Percentiles rank a stretch among this genome's conserved stretches.
Conservation (phyloP, 64 coral and sea anemone species). For the Orbicella faveolata region DNA sequence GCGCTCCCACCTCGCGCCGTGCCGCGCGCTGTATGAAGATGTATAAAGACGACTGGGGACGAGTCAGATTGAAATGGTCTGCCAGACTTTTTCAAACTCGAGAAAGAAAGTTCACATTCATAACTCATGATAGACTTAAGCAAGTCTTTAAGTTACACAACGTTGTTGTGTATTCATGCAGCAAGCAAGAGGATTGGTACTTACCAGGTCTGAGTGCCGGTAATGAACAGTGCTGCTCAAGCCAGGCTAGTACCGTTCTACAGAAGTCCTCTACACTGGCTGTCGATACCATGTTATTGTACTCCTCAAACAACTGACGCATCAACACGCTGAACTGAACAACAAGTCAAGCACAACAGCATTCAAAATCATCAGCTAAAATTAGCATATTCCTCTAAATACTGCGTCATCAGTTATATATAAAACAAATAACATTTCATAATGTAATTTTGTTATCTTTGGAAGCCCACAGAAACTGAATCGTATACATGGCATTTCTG, state of each 20-base stretch:
- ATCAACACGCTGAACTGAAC: conserved; percentile 85
- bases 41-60: neutral
- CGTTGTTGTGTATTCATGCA: neutral
- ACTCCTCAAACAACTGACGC: conserved; percentile 87
- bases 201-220: conserved; percentile 92
- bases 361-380: neutral
- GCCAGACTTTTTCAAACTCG: too few relatives aligned
- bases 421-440: too few relatives aligned
- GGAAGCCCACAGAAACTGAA: too few relatives aligned
- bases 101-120: too few relatives aligned
- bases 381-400: neutral
- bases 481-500: too few relatives aligned
- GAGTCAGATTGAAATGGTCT: neutral
- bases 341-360: conserved; percentile 35
- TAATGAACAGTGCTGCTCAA: conserved; percentile 90
- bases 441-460: too few relatives aligned
- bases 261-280: conserved; percentile 85
- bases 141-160: neutral
- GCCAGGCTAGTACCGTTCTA: conserved; percentile 77
- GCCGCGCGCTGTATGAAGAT: too few relatives aligned
- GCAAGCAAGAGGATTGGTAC: neutral
- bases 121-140: too few relatives aligned
- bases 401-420: too few relatives aligned
- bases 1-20: too few relatives aligned
- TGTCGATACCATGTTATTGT: conserved; percentile 72